Base-by-base conservation (phyloP, 2,113 vertebrate genomes). In the Budorcas taxicolor region DNA sequence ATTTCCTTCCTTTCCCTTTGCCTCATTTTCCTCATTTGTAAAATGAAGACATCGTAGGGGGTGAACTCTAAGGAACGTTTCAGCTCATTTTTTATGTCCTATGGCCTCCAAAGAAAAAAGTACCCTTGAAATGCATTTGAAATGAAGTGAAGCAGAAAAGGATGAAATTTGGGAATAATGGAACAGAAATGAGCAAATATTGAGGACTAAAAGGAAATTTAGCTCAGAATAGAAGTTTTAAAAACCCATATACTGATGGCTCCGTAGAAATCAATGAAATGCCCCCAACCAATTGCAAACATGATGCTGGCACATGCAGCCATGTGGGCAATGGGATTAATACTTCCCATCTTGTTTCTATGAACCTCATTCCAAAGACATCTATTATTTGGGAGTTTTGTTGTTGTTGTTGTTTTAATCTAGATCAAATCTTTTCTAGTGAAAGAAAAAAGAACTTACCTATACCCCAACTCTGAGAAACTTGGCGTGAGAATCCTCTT, bases 391-490 rank as follows among this genome's bases (percentile, higher is more conserved):
- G 52, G 33, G 33, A 31, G 76, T 47, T 9, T 85, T 45, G 40
- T 29, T 74, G 25, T 43, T 40, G 19, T n/a, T 33, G 23, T 71
- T 74, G 50, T 43, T 64, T 33, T 12, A 82, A 50, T 14, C 43
- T 36, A 83, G 33, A 71, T 80, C 67, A 94, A 13, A 52, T 78
- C 16, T 95, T 84, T 86, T 15, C 57, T 53, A 92, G 9, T 58
- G 53, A 93, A 91, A 95, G 45, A 57, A 91, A 88, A 94, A 71
- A 76, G 43, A 91, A 95, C 6, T 83, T 93, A 31, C 52, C 12
- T 7, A 88, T 50, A 96, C 27, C 43, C 47, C 45, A 74, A 57
- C 55, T 95, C 58, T 90, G 64, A 97, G 92, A 95, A 91, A 93
- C 45, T 86, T 40, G 82, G 36, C 6, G 5, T 67, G 87, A 62